Evolutionary conservation across 1,140 invertebrate species (phyloP), one percentile per base, ranked within the genome.

Genomic region (Leptestheria dahalacensis): DNA sequence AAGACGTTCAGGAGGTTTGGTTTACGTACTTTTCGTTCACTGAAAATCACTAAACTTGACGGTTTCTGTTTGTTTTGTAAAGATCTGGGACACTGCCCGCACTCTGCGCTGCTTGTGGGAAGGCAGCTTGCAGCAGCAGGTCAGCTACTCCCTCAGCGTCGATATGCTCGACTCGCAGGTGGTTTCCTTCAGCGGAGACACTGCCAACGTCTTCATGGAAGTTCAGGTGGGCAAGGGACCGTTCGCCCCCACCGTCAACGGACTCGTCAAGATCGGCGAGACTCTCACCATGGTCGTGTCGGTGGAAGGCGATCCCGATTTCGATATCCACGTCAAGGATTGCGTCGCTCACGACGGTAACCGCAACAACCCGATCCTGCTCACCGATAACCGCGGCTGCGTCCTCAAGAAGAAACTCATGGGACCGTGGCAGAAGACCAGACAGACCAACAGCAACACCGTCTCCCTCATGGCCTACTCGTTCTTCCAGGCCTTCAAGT

Each of bases 401-500:
- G 79, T 88, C 11, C 65, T 88, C 1, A 88, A 88, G 70, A 82
- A 85, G 0, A 90, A 90, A 71, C 67, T 91, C 1, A 87, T 88
- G 67, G 85, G 83, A 3, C 78, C 82, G 2, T 88, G 88, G 80
- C 83, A 86, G 66, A 86, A 85, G 64, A 87, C 84, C 1, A 78
- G 77, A 60, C 79, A 86, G 12, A 85, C 85, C 11, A 79, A 82
- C 47, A 81, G 80, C 51, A 79, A 78, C 0, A 83, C 82, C n/a
- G 83, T 83, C 3, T 83, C 83, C 0, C 78, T 88, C 6, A 82
- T 89, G 28, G 84, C 86, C 0, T 91, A 82, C 64, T 83, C 87
- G 0, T 85, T 79, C 71, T 84, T 91, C 70, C 83, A 85, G 69
- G 86, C 86, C 0, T 90, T 91, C 70, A 90, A 90, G 71, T 91